Percentiles rank a stretch among this genome's conserved stretches.
Conservation (phyloP, 2,797 vertebrate genomes). For the Numenius phaeopus region DNA sequence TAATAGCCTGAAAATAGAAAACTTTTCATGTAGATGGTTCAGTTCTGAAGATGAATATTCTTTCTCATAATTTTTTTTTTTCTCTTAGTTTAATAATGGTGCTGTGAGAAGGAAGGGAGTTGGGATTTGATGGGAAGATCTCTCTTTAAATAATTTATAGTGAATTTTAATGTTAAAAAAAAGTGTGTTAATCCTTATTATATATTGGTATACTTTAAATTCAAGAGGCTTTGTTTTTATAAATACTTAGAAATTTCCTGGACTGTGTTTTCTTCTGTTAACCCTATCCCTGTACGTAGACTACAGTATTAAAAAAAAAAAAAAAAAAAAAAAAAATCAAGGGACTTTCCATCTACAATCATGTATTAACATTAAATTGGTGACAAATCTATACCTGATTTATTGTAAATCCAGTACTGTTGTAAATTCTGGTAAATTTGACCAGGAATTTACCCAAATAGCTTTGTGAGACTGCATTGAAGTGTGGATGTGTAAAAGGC, state of each 20-base stretch:
- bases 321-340: background rate
- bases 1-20: background rate
- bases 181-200: background rate
- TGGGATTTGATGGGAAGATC: background rate
- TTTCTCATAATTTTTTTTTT: background rate
- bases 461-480: fast-evolving
- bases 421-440: background rate
- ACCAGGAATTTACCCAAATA: background rate
- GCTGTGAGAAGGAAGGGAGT: background rate
- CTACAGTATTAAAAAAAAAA: background rate
- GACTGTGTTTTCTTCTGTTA: background rate
- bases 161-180: background rate
- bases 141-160: background rate
- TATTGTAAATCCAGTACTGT: background rate
- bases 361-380: background rate
- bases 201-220: background rate
- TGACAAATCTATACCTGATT: background rate
- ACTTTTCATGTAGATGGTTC: background rate
- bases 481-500: background rate
- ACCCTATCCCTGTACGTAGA: background rate
- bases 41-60: background rate
- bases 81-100: background rate
- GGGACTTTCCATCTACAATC: background rate
- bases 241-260: background rate
- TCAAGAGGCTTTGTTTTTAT: background rate